Evolutionary conservation across 2,888 invertebrate species (phyloP).

Genomic region (Chloromyia formosa): DNA sequence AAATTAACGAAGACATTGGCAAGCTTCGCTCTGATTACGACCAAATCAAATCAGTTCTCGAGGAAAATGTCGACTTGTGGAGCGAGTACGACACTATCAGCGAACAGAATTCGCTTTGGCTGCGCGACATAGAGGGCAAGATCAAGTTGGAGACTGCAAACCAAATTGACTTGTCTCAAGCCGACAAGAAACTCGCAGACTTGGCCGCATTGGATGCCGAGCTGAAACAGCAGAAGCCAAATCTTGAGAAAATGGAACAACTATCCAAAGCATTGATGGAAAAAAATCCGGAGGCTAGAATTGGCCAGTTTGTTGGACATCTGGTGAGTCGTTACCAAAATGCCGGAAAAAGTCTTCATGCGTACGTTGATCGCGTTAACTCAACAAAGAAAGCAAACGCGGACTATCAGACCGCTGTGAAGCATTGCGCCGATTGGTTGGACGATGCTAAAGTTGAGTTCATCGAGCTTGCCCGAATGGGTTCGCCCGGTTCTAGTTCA

Average conservation of each 20-base stretch:
- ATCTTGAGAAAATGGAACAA: constrained; percentile 73
- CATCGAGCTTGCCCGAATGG: constrained; percentile 74
- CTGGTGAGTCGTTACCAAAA: constrained; percentile 79
- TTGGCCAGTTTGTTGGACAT: constrained; percentile 82
- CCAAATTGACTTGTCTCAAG: constrained; percentile 73
- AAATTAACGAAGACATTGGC: constrained; percentile 76
- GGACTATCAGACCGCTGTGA: constrained; percentile 75
- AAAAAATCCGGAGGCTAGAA: constrained; percentile 83
- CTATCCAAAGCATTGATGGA: constrained; percentile 77
- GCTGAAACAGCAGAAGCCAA: constrained; percentile 71
- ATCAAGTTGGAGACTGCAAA: constrained; percentile 78
- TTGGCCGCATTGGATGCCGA: constrained; percentile 71
- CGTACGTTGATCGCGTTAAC: constrained; percentile 76
- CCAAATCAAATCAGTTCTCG: constrained; percentile 73
- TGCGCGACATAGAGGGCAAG: constrained; percentile 81
- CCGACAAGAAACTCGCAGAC: constrained; percentile 76
- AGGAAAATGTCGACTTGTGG: constrained; percentile 79
- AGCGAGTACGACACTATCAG: constrained; percentile 80
- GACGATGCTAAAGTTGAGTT: constrained; percentile 78
- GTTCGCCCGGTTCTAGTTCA: constrained; percentile 77
- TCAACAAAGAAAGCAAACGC: constrained; percentile 74
- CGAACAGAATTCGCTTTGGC: constrained; percentile 78
- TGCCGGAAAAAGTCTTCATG: constrained; percentile 74
- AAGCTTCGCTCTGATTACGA: constrained; percentile 74
- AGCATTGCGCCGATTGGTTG: constrained; percentile 81